phyloP scores from a whole-genome alignment of 64 coral and sea anemone species.

The Porites lutea region DNA sequence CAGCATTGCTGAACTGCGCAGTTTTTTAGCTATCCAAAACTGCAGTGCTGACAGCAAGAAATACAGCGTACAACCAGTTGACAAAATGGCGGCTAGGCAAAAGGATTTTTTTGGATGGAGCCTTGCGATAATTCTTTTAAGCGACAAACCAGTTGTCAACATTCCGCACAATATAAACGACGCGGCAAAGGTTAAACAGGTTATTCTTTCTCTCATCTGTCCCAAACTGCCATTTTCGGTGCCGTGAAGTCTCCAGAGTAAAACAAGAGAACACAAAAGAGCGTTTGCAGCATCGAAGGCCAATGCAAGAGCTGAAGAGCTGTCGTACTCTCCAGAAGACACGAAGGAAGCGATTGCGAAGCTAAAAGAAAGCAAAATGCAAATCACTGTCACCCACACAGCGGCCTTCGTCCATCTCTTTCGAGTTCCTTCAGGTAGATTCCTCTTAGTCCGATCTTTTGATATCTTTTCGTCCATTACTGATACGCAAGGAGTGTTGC shows the following conservation, averaged over 20 bases:
- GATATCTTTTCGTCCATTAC: conserved; percentile 21
- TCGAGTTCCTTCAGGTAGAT: not conserved
- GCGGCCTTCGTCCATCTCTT: conserved; percentile 30
- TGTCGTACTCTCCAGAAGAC: not conserved
- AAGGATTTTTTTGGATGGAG: not conserved
- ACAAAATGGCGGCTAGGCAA: not conserved
- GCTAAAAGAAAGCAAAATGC: not conserved
- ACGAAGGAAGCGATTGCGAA: conserved; percentile 33
- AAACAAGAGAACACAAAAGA: not conserved
- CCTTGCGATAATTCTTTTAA: conserved; percentile 14
- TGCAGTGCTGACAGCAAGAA: not conserved
- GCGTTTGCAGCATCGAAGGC: conserved; percentile 7
- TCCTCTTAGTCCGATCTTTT: conserved; percentile 6
- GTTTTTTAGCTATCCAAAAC: conserved; percentile 4
- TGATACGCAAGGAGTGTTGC: not conserved
- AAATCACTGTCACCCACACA: conserved; percentile 33
- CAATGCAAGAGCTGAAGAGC: conserved; percentile 24
- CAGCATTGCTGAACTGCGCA: conserved; percentile 24
- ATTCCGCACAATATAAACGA: not conserved
- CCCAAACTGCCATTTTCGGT: conserved; percentile 22
- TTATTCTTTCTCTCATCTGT: not conserved
- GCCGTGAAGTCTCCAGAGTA: conserved; percentile 13
- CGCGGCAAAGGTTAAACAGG: not conserved
- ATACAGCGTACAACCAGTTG: not conserved
- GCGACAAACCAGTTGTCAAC: conserved; percentile 16